These are phyloP conservation scores for Botia kubotai DNA, from an alignment of 2,797 vertebrate genomes.

Conservation along the genomic window DNA sequence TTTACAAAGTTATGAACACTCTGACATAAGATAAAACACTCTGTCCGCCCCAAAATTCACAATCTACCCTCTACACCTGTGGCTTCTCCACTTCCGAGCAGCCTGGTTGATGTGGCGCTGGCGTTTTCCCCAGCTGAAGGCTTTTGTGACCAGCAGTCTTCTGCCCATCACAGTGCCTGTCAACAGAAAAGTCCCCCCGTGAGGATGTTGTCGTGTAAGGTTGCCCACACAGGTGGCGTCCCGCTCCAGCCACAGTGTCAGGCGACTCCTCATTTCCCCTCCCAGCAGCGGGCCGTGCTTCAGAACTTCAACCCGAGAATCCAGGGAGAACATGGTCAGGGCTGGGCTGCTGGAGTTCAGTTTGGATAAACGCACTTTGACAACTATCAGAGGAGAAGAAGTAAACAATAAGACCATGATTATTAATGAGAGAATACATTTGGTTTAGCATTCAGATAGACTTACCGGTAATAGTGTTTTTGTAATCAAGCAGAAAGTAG, in stretches of 20 bases:
- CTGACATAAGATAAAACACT: conserved; percentile 28
- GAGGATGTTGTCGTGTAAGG: conserved; percentile 79
- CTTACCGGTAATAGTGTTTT: too few species aligned
- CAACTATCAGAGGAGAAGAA: conserved; percentile 69
- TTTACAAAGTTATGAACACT: conserved; percentile 70
- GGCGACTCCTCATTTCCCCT: conserved; percentile 75
- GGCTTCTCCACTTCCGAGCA: conserved; percentile 80
- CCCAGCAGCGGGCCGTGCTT: conserved; percentile 82
- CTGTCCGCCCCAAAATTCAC: conserved; percentile 16
- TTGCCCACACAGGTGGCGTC: conserved; percentile 85
- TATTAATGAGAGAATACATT: neutral
- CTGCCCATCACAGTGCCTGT: conserved; percentile 82
- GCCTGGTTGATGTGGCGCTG: conserved; percentile 83
- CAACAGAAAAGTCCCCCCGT: conserved; percentile 79
- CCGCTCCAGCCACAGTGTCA: conserved; percentile 83
- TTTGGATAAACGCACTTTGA: conserved; percentile 82
- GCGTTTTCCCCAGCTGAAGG: conserved; percentile 82
- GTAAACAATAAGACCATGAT: conserved; percentile 8
- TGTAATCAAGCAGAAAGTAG: neutral
- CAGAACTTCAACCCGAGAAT: conserved; percentile 80
- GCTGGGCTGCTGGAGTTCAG: conserved; percentile 75
- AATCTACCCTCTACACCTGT: conserved; percentile 72
- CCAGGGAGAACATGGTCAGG: conserved; percentile 81
- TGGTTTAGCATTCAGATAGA: neutral
- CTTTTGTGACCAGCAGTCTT: conserved; percentile 81